Evolutionary conservation across 1,140 invertebrate genomes (phyloP), one percentile per base, ranked within the genome.

Genomic region (Paraescarpia echinospica): DNA sequence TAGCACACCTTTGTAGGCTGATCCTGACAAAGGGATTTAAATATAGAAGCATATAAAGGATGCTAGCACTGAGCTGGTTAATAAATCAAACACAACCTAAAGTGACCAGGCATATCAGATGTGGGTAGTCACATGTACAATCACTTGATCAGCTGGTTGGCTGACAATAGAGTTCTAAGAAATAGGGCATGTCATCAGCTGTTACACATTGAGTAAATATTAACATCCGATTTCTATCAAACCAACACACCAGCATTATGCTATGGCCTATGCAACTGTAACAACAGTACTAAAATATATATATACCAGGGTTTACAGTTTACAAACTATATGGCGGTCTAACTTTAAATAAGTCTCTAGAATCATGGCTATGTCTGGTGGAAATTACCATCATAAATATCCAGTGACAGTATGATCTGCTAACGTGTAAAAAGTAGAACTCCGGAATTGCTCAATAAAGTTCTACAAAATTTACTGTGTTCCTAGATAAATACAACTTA

Each of bases 11-110:
- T 2, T 77, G 59, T 77, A 77, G 12, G 4, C 59, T 77, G 59
- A 77, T 77, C 59, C 59, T 77, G 59, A 77, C 59, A 77, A 77
- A 77, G 59, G 59, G 59, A 27, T 77, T 77, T 77, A 77, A 77
- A 77, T 77, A 14, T 77, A 77, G 59, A 77, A 77, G 59, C 59
- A 27, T 77, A 77, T 18, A 77, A 77, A 77, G 59, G 59, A 77
- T 27, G 27, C 59, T 14, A 77, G 22, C 59, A 77, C 27, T 27
- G n/a, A n/a, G 27, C 59, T 77, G 27, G 59, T 77, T 77, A 77
- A 77, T 77, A 77, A 77, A 77, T 77, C 59, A 77, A 77, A 77
- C 59, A 77, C 59, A 27, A 31, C 22, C 27, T n/a, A 77, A 22
- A 22, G 12, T 77, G 59, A 77, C 9, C 59, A 77, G 59, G 59